Base-by-base conservation (phyloP, 2,797 vertebrate genomes). In the Rhincodon typus region DNA sequence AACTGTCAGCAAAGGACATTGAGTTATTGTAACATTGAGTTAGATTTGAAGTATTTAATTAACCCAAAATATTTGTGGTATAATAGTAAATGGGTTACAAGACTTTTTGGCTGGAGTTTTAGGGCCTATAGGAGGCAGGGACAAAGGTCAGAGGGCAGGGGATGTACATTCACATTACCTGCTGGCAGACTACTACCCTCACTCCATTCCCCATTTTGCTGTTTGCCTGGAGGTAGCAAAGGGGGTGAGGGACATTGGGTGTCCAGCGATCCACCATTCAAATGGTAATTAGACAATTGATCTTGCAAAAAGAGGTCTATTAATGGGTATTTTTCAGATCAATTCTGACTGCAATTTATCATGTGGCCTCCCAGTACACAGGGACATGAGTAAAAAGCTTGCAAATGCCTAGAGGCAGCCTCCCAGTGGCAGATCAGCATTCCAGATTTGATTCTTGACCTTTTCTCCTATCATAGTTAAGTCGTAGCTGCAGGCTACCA, bases 21-120 rank as follows among this genome's bases (percentile, higher is more conserved):
- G 19, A 93, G 67, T 66, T 38, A 69, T 23, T n/a, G 57, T 21
- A 69, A 93, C n/a, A 25, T 67, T 42, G 21, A 93, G 19, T 67
- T 69, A 69, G 90, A 93, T 93, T 69, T 67, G n/a, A 93, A 93
- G 38, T 4, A 46, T 46, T 84, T 84, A 84, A 42, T 67, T 91
- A 91, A 67, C 3, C n/a, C n/a, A 25, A 42, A 62, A 69, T 27
- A n/a, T 69, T 69, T 67, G 42, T 4, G n/a, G 42, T 46, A 46
- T 42, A 46, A 84, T 46, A 42, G n/a, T 38, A n/a, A 62, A 67
- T 69, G 12, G 66, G 66, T 27, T 93, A 10, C 23, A 23, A 93
- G 8, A 42, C 67, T 93, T 8, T 38, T 10, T 67, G 21, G n/a
- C 34, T 23, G 21, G 3, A 38, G 67, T 67, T 19, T 53, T 23